Conservation (phyloP, 2,888 invertebrate species). For the Desoria tigrina region DNA sequence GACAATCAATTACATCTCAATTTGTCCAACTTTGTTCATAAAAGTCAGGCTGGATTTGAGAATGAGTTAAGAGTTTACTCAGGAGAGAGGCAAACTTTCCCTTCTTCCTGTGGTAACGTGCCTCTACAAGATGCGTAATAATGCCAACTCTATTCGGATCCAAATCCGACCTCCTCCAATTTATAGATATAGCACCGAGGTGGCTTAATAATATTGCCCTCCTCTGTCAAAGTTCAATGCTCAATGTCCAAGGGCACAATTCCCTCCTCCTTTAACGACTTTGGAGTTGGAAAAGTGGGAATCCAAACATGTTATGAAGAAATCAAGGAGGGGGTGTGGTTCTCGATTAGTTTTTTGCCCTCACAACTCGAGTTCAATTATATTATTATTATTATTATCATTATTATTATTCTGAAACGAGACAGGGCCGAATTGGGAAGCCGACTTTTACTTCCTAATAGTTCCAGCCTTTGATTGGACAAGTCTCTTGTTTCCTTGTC, state of each 20-base stretch:
- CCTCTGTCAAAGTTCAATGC: not conserved
- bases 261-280: not conserved
- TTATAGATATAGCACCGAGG: too few relatives aligned
- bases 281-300: constrained; percentile 1
- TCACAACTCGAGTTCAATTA: too few relatives aligned
- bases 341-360: too few relatives aligned
- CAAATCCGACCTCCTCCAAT: too few relatives aligned
- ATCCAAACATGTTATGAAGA: not conserved
- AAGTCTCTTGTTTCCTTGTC: constrained; percentile 11
- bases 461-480: constrained; percentile 5
- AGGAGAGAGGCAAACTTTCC: not conserved
- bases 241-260: constrained; percentile 18
- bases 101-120: not conserved
- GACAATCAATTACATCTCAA: constrained; percentile 23
- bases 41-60: constrained; percentile 21
- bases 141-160: too few relatives aligned
- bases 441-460: constrained; percentile 14
- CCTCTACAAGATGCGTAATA: too few relatives aligned
- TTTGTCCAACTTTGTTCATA: constrained; percentile 21
- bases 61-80: constrained; percentile 19
- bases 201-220: too few relatives aligned
- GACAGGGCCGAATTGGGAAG: not conserved
- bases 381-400: too few relatives aligned
- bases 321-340: too few relatives aligned
- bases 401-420: not conserved